A percentile compares a stretch with the other conserved stretches of the same genome.
Evolutionary conservation across 2,888 invertebrate species (phyloP).

Genomic region (Lymantria dispar): DNA sequence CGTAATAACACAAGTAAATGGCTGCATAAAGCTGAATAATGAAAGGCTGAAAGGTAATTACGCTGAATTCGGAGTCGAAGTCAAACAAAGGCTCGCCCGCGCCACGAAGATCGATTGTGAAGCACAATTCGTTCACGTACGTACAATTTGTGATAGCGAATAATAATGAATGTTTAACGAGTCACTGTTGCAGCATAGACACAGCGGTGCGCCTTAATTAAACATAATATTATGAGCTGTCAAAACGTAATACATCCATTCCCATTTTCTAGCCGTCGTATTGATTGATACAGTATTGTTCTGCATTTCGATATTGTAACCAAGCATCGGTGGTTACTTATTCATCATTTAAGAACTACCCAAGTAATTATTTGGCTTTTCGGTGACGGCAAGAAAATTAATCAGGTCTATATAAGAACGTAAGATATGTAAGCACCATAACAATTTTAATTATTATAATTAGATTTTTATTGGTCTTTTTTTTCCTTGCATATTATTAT

Average conservation of each 20-base stretch:
- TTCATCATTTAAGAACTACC: no score
- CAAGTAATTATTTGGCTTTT: no score
- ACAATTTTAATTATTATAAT: no score
- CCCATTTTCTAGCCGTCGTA: slow-evolving; percentile 41
- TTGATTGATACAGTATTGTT: slow-evolving; percentile 47
- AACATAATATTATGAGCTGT: slow-evolving; percentile 66
- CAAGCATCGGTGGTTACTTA: slow-evolving; percentile 38
- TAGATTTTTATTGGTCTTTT: no score
- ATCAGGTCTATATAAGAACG: no score
- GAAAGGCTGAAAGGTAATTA: slow-evolving; percentile 82
- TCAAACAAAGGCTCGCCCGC: slow-evolving; percentile 77
- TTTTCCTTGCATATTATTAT: no score
- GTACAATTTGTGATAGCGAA: slow-evolving; percentile 75
- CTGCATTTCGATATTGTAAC: slow-evolving; percentile 43
- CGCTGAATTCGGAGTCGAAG: slow-evolving; percentile 79
- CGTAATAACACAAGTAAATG: slow-evolving; percentile 80
- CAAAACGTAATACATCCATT: slow-evolving; percentile 48
- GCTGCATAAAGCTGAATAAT: slow-evolving; percentile 82
- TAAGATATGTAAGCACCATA: no score
- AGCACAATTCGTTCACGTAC: slow-evolving; percentile 77
- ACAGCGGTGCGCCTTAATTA: slow-evolving; percentile 61
- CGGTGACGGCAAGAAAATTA: no score
- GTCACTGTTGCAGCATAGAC: slow-evolving; percentile 59
- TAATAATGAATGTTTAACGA: slow-evolving; percentile 80
- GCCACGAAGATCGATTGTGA: slow-evolving; percentile 74